Conservation (phyloP, 2,113 vertebrate species). For the Upupa epops region DNA sequence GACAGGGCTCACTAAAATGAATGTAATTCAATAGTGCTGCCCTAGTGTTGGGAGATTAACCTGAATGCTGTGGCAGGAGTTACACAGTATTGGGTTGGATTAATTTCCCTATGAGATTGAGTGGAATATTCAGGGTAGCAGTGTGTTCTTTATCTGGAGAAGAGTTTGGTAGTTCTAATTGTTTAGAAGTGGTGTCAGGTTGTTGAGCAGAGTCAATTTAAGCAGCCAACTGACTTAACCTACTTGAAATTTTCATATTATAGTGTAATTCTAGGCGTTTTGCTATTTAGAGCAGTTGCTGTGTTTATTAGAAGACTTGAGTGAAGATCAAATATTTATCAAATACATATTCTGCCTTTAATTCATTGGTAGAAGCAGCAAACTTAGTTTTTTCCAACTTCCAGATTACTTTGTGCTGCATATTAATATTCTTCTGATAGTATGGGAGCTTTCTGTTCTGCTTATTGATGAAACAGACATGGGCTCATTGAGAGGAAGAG, state of each 20-base stretch:
- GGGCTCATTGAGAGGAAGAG: neutral
- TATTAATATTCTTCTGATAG: neutral
- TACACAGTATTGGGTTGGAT: neutral
- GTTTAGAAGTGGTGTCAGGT: neutral
- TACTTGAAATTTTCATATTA: too few relatives aligned
- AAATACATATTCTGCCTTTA: neutral
- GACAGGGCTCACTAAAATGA: neutral
- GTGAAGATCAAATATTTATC: neutral
- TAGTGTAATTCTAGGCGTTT: neutral
- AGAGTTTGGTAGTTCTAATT: accelerated
- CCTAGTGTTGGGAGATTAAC: neutral
- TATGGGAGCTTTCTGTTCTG: neutral
- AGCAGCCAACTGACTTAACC: neutral
- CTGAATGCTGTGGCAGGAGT: neutral
- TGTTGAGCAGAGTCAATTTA: neutral
- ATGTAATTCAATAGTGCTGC: neutral
- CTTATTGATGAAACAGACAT: neutral
- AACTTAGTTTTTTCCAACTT: neutral
- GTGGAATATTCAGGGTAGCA: neutral
- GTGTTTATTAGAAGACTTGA: neutral
- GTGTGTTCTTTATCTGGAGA: neutral
- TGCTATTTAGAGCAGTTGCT: neutral
- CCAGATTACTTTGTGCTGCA: neutral
- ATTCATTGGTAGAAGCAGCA: neutral
- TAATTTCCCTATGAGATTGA: neutral